phyloP scores from a whole-genome alignment of 2,797 vertebrate species.

The Gallinago nigripennis region DNA sequence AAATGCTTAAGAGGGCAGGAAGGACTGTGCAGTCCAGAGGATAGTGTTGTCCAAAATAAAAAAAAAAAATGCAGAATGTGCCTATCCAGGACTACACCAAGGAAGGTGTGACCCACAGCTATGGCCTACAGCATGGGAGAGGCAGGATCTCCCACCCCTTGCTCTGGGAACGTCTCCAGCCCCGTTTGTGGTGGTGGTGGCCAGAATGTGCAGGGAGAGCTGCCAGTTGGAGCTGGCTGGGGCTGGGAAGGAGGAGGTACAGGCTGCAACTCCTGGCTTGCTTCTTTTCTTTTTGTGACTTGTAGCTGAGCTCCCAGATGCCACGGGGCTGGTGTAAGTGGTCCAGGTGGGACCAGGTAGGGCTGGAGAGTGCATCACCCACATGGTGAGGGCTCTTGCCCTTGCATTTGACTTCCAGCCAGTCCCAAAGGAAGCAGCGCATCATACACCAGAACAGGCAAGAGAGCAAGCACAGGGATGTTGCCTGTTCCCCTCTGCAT shows the following conservation, averaged over 20 bases:
- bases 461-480: background rate
- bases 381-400: background rate
- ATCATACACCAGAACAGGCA: background rate
- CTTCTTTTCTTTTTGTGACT: background rate
- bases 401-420: background rate
- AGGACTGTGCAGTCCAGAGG: background rate
- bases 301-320: background rate
- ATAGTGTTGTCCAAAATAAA: background rate
- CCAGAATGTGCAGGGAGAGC: background rate
- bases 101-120: background rate
- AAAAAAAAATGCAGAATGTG: background rate
- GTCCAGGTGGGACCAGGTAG: background rate
- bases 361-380: background rate
- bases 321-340: background rate
- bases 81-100: background rate
- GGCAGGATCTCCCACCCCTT: background rate
- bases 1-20: background rate
- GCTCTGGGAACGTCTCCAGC: background rate
- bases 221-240: background rate
- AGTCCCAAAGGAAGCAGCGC: background rate
- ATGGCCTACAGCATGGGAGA: rapidly evolving
- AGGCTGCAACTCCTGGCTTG: background rate
- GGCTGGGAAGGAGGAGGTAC: background rate
- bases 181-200: background rate
- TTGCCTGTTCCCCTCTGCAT: background rate